Evolutionary conservation across 1,140 invertebrate species (phyloP).

Genomic region (Schlechtendalia chinensis): DNA sequence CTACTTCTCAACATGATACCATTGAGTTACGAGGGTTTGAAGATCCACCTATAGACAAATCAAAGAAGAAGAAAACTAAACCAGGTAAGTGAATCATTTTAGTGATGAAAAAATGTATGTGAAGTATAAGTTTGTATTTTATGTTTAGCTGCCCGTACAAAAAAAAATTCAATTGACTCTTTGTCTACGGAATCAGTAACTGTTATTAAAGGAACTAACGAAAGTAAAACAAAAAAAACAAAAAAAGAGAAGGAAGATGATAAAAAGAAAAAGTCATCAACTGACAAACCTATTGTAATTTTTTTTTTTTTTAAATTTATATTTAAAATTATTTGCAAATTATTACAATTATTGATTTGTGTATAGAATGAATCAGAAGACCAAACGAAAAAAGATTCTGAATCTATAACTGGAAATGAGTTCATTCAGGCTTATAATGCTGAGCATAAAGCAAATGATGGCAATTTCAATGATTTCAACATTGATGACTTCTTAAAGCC

Average conservation of each 20-base stretch:
- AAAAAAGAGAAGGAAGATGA: constrained; percentile 46
- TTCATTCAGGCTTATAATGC: constrained; percentile 46
- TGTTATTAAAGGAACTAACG: constrained; percentile 8
- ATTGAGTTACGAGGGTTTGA: constrained; percentile 91
- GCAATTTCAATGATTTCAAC: constrained; percentile 25
- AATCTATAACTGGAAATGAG: constrained; percentile 42
- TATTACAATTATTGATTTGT: background rate
- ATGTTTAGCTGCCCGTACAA: constrained; percentile 31
- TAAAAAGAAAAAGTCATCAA: constrained; percentile 31
- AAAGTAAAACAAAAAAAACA: constrained; percentile 33
- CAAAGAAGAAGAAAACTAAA: constrained; percentile 41
- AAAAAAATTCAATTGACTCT: constrained; percentile 36
- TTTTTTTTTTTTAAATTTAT: background rate
- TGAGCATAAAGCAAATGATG: constrained; percentile 43
- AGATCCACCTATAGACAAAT: constrained; percentile 61
- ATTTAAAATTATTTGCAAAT: background rate
- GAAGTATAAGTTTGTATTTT: background rate
- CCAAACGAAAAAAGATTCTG: constrained; percentile 38
- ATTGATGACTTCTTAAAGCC: constrained; percentile 47
- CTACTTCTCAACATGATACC: constrained; percentile 86
- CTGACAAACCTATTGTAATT: constrained; percentile 31
- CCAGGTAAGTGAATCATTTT: constrained; percentile 24
- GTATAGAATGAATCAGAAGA: constrained; percentile 25
- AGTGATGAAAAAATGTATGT: background rate
- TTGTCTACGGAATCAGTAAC: background rate